Evolutionary conservation across 2,888 invertebrate genomes (phyloP).

Genomic region (Dynastes grantii): DNA sequence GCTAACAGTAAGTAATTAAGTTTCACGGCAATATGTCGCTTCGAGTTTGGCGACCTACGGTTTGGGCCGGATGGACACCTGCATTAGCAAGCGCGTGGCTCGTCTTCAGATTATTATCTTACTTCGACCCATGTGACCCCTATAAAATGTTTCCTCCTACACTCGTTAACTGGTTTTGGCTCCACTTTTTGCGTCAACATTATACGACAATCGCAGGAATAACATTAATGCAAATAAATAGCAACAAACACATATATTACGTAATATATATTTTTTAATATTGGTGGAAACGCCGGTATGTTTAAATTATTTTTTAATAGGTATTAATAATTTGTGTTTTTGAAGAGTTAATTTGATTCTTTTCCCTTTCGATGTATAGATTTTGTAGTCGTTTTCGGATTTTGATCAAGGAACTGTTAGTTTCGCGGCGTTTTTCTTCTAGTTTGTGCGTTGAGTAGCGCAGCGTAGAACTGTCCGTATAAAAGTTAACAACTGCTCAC

Average conservation of each 20-base stretch:
- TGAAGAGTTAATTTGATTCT: too few species aligned
- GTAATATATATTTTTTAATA: too few species aligned
- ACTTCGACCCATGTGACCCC: conserved; percentile 65
- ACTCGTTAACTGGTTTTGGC: conserved; percentile 64
- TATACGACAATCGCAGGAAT: not conserved
- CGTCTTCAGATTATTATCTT: conserved; percentile 67
- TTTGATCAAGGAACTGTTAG: conserved; percentile 1
- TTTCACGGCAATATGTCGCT: conserved; percentile 66
- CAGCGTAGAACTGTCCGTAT: conserved; percentile 58
- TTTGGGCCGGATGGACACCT: conserved; percentile 65
- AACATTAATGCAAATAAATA: too few species aligned
- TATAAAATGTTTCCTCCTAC: conserved; percentile 67
- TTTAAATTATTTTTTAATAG: too few species aligned
- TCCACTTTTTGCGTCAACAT: conserved; percentile 54
- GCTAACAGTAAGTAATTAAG: conserved; percentile 68
- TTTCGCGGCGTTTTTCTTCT: conserved; percentile 23
- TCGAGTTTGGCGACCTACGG: conserved; percentile 59
- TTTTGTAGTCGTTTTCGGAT: too few species aligned
- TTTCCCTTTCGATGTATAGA: too few species aligned
- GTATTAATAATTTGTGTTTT: too few species aligned
- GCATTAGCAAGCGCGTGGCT: conserved; percentile 66
- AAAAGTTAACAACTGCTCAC: conserved; percentile 58
- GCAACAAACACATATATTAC: too few species aligned
- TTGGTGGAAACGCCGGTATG: not conserved
- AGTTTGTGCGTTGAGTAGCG: conserved; percentile 53